These are phyloP conservation scores for Enteromius fasciolatus DNA, from an alignment of 2,797 vertebrate genomes.

Conservation along the genomic window DNA sequence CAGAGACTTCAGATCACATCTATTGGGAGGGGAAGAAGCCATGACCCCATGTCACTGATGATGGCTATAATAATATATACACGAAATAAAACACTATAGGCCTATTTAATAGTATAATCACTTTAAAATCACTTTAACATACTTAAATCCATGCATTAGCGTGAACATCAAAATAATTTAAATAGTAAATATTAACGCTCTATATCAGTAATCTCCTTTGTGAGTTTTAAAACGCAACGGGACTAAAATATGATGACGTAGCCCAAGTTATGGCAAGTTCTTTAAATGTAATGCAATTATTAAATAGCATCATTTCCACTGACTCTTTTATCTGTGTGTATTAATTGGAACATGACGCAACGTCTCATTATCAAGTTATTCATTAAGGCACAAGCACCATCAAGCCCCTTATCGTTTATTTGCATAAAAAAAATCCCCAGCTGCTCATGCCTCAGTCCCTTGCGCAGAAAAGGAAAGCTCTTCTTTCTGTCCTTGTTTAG, in stretches of 20 bases:
- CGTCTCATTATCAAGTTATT: constrained; percentile 31
- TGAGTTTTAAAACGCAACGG: neutral
- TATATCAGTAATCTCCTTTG: neutral
- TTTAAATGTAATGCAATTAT: neutral
- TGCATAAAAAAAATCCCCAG: constrained; percentile 61
- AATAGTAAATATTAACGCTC: neutral
- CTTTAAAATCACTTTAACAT: constrained; percentile 2
- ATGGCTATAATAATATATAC: constrained; percentile 8
- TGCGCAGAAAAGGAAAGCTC: constrained; percentile 62
- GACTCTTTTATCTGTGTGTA: neutral
- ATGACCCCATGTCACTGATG: constrained; percentile 58
- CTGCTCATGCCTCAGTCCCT: constrained; percentile 37
- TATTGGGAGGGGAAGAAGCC: constrained; percentile 68
- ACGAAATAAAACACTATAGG: neutral
- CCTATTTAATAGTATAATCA: constrained; percentile 6
- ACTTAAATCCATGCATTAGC: neutral
- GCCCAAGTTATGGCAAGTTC: neutral
- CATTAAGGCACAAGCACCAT: constrained; percentile 1
- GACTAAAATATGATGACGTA: neutral
- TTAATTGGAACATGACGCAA: constrained; percentile 7
- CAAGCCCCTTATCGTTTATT: constrained; percentile 63
- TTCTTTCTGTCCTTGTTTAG: constrained; percentile 75
- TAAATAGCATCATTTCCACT: neutral
- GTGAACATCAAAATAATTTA: neutral
- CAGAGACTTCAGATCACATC: constrained; percentile 53